Evolutionary conservation across 2,113 vertebrate genomes (phyloP).

Genomic region (Trichomycterus rosablanca): DNA sequence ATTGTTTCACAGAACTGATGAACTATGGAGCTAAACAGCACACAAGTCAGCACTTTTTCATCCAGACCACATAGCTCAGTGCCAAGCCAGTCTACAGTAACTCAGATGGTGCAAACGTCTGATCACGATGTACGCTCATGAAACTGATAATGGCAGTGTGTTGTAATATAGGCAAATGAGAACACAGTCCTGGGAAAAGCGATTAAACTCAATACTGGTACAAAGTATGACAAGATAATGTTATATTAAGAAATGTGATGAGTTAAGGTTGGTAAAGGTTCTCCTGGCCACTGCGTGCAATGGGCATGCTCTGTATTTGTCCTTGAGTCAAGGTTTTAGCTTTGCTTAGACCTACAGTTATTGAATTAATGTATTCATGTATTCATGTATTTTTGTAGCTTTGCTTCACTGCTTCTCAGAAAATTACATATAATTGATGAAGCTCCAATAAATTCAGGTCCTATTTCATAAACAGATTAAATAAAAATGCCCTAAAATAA

Average conservation of each 20-base stretch:
- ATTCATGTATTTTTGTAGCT: no score
- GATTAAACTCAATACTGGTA: neutral
- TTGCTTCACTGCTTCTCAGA: no score
- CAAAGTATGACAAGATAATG: no score
- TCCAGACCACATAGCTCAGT: slow-evolving; percentile 7
- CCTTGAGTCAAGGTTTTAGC: slow-evolving; percentile 15
- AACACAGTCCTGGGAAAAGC: no score
- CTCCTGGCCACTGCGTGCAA: neutral
- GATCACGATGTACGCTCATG: slow-evolving; percentile 14
- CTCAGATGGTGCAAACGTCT: slow-evolving; percentile 23
- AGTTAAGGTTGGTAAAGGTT: neutral
- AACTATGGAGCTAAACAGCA: slow-evolving; percentile 15
- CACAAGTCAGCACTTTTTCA: slow-evolving; percentile 13
- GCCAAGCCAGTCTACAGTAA: slow-evolving; percentile 19
- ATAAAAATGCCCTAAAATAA: no score
- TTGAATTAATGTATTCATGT: no score
- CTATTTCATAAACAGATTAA: no score
- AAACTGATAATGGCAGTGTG: slow-evolving; percentile 16
- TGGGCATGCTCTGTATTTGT: slow-evolving; percentile 29
- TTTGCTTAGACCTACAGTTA: slow-evolving; percentile 7
- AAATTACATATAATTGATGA: no score
- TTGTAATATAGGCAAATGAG: neutral
- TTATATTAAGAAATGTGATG: no score
- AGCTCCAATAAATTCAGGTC: no score
- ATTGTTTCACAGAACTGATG: slow-evolving; percentile 1